Base-by-base conservation (phyloP, 2,888 invertebrate species). In the Scaptodrosophila latifasciaeformis region DNA sequence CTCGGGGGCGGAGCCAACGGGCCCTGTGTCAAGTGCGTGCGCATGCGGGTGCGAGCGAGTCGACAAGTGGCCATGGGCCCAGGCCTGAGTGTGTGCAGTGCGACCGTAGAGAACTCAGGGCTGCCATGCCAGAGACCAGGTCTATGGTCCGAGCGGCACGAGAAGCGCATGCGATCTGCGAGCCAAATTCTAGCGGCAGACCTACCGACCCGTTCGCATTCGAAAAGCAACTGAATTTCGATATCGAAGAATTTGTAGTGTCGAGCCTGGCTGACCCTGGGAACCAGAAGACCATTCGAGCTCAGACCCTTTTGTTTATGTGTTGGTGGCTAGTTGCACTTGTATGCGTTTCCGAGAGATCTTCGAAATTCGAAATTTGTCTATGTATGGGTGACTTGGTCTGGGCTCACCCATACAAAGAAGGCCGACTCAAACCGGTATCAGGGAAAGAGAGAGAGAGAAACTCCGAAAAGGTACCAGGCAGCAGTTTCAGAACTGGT, bases 1-100 rank as follows among this genome's bases (percentile, higher is more conserved):
- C 60, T 48, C 47, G 82, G 75, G 65, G 86, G 86, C 83, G 86
- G 85, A 82, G 84, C 67, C 72, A 65, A 46, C 40, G 30, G 24
- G 31, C n/a, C n/a, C n/a, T n/a, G 40, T 31, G 46, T 9, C 34
- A 43, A 50, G 44, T 54, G 55, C 52, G 52, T 59, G 65, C 66
- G 64, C 60, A 52, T 59, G 64, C 61, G 64, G 37, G 62, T 63
- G 67, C 56, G 68, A 80, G 66, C 49, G 62, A 62, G 65, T 18
- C 52, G 54, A 59, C 81, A 61, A 47, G 48, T 43, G 48, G 53
- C 4, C 6, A 18, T n/a, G 40, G n/a, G 30, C 39, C 18, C 17
- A 13, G 7, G 2, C 18, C 7, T 54, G 50, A 42, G 49, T 45
- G 59, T 43, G 64, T 46, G 49, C 53, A 65, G 78, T 59, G 53